These are phyloP conservation scores for Psylliodes chrysocephalus DNA, from an alignment of 2,888 invertebrate genomes.

Conservation along the genomic window DNA sequence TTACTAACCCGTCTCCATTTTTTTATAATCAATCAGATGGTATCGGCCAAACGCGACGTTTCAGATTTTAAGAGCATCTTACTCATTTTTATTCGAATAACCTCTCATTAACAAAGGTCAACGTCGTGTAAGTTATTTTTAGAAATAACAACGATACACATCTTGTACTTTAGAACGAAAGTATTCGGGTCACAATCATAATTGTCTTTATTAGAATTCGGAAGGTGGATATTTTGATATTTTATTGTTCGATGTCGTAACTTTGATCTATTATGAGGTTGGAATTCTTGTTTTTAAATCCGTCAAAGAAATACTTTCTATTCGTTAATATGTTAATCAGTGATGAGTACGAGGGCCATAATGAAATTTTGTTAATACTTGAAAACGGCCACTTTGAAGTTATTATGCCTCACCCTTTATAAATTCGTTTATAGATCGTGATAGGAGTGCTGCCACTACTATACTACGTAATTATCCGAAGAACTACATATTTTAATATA, in stretches of 20 bases:
- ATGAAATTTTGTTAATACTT: too few relatives aligned
- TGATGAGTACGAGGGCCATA: too few relatives aligned
- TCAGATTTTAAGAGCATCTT: background rate
- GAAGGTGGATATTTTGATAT: conserved; percentile 2
- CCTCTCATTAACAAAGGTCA: conserved; percentile 16
- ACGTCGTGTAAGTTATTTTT: conserved; percentile 16
- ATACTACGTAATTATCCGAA: too few relatives aligned
- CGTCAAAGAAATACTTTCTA: background rate
- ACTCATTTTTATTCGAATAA: background rate
- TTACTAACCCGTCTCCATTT: background rate
- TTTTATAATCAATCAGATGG: background rate
- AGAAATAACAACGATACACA: conserved; percentile 23
- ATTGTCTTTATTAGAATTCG: conserved; percentile 7
- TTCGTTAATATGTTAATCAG: too few relatives aligned
- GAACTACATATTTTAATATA: too few relatives aligned
- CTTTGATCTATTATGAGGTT: background rate
- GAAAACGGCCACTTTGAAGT: too few relatives aligned
- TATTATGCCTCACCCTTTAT: too few relatives aligned
- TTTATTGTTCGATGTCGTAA: conserved; percentile 1
- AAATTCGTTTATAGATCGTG: too few relatives aligned
- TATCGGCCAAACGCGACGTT: background rate
- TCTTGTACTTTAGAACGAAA: conserved; percentile 12
- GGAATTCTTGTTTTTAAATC: background rate
- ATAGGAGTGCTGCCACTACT: too few relatives aligned
- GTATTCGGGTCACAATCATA: conserved; percentile 11